phyloP scores from a whole-genome alignment of 2,888 invertebrate species.

The Teleogryllus oceanicus region DNA sequence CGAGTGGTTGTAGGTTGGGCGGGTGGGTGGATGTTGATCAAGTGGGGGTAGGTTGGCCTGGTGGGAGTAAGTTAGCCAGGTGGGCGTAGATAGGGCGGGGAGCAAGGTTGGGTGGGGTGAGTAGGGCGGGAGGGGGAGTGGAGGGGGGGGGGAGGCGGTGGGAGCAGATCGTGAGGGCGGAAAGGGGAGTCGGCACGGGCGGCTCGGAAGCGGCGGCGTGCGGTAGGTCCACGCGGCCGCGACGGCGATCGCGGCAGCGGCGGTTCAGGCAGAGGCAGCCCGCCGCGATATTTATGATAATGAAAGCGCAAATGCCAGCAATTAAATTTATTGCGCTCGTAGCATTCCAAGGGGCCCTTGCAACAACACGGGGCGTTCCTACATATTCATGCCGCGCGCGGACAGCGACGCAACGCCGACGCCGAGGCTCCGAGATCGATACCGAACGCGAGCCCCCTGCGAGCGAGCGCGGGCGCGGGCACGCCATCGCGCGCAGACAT shows the following conservation, averaged over 20 bases:
- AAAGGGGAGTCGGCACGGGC: background rate
- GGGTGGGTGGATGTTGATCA: too few species aligned
- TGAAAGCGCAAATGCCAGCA: constrained; percentile 11
- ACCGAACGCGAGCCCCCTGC: background rate
- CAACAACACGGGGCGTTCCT: background rate
- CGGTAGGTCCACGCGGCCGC: background rate
- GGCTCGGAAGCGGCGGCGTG: background rate
- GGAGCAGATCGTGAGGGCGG: too few species aligned
- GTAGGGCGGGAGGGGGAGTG: too few species aligned
- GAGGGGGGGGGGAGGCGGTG: too few species aligned
- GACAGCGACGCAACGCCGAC: background rate
- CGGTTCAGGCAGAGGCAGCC: too few species aligned
- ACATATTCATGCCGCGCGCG: background rate
- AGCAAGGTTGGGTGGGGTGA: too few species aligned
- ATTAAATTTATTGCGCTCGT: constrained; percentile 1
- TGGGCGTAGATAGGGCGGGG: too few species aligned
- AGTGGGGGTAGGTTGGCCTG: too few species aligned
- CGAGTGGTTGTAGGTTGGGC: too few species aligned
- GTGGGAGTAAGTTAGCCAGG: too few species aligned
- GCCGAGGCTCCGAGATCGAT: background rate
- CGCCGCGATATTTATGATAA: background rate
- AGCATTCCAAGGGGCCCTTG: background rate
- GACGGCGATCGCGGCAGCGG: too few species aligned
- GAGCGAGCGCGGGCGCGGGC: too few species aligned
- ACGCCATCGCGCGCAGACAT: background rate